phyloP scores from a whole-genome alignment of 2,113 vertebrate species.

The Mystacornis crossleyi region DNA sequence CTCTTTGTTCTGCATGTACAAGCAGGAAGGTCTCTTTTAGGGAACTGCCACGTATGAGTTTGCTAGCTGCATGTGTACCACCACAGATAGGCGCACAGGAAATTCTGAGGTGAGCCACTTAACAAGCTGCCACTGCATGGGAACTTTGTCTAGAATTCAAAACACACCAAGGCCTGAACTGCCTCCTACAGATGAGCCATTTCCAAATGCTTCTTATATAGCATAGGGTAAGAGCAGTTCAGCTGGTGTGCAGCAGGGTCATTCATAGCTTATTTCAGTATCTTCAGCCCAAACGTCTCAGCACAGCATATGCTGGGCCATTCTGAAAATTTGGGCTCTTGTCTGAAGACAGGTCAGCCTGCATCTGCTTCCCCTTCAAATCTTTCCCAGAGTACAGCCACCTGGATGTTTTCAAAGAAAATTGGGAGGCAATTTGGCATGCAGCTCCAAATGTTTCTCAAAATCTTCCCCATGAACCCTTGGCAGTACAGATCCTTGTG shows the following conservation, averaged over 20 bases:
- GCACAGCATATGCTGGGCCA: neutral
- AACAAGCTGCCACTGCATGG: neutral
- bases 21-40: neutral
- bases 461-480: neutral
- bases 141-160: neutral
- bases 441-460: neutral
- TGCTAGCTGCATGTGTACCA: neutral
- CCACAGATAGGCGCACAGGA: neutral
- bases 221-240: neutral
- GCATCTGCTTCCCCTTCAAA: slow-evolving; percentile 30
- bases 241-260: neutral
- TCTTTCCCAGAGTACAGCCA: neutral
- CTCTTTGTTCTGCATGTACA: neutral
- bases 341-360: slow-evolving; percentile 13
- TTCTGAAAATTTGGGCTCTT: neutral
- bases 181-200: neutral
- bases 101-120: neutral
- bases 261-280: neutral
- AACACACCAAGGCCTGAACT: neutral
- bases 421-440: neutral
- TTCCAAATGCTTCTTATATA: neutral
- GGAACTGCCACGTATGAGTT: neutral
- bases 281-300: neutral
- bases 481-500: neutral
- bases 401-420: slow-evolving; percentile 26